Percentiles rank a stretch among this genome's conserved stretches.
Evolutionary conservation across 2,797 vertebrate species (phyloP).

Genomic region (Leuciscus waleckii): DNA sequence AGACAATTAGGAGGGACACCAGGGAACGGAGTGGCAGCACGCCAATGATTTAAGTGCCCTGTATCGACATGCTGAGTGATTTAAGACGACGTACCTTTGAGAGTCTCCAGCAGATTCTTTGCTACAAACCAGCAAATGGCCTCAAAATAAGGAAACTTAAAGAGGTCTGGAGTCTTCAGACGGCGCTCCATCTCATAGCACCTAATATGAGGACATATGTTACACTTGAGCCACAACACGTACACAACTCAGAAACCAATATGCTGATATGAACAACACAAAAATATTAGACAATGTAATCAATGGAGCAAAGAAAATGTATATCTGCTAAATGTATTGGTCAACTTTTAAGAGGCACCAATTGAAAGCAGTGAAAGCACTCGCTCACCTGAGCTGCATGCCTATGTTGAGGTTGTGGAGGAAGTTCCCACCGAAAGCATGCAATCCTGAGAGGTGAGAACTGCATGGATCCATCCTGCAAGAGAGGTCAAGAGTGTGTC

Average conservation of each 20-base stretch:
- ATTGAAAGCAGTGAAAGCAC: not conserved
- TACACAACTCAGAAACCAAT: not conserved
- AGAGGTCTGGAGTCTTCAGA: conserved; percentile 98
- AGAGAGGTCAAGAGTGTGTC: conserved; percentile 63
- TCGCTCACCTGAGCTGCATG: conserved; percentile 97
- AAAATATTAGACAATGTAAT: not conserved
- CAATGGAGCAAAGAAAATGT: not conserved
- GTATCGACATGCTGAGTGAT: not conserved
- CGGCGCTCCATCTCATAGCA: conserved; percentile 99
- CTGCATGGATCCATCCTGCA: conserved; percentile 98
- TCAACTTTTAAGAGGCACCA: no score
- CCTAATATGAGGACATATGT: conserved; percentile 73
- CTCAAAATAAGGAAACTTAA: conserved; percentile 99
- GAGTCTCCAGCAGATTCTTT: conserved; percentile 95
- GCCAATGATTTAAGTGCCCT: not conserved
- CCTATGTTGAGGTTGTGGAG: conserved; percentile 99
- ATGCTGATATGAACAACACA: not conserved
- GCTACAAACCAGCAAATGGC: conserved; percentile 99
- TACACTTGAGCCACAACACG: not conserved
- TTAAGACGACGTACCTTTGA: conserved; percentile 86
- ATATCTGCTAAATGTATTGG: not conserved
- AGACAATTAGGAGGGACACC: not conserved
- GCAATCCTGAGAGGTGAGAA: conserved; percentile 99
- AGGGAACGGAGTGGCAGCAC: not conserved
- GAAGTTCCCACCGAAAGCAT: conserved; percentile 99